Conservation (phyloP, 2,888 invertebrate genomes). For the Dorcus parallelipipedus region DNA sequence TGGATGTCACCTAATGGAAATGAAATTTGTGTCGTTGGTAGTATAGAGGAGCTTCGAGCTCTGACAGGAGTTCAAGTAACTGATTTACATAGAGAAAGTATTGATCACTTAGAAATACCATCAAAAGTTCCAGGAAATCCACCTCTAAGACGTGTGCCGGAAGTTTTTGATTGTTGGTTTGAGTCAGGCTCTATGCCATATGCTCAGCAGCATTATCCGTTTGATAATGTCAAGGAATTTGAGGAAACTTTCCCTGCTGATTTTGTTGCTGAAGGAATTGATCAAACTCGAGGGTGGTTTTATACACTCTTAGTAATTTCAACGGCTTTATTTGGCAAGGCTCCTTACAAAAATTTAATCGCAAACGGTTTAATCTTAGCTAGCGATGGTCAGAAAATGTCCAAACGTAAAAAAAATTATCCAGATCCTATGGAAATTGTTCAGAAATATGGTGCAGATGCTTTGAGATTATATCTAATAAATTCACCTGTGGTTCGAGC, state of each 20-base stretch:
- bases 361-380: constrained; percentile 95
- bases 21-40: constrained; percentile 92
- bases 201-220: constrained; percentile 94
- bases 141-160: constrained; percentile 77
- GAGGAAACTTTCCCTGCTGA: constrained; percentile 94
- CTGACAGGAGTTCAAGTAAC: constrained; percentile 78
- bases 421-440: constrained; percentile 94
- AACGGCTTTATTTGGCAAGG: constrained; percentile 90
- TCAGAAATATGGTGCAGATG: constrained; percentile 94
- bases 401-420: constrained; percentile 97
- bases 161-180: constrained; percentile 99
- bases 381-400: constrained; percentile 99
- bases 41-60: constrained; percentile 84
- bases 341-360: constrained; percentile 97
- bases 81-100: constrained; percentile 92
- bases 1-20: constrained; percentile 92
- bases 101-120: constrained; percentile 91
- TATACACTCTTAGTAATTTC: constrained; percentile 97
- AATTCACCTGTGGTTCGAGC: constrained; percentile 98
- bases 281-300: constrained; percentile 98
- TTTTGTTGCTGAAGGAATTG: constrained; percentile 99
- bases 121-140: constrained; percentile 80
- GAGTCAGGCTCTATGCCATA: constrained; percentile 99
- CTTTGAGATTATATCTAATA: constrained; percentile 90
- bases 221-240: constrained; percentile 86